A percentile compares a stretch with the other conserved stretches of the same genome.
Conservation (phyloP, 2,888 invertebrate genomes). For the Melanargia galathea region DNA sequence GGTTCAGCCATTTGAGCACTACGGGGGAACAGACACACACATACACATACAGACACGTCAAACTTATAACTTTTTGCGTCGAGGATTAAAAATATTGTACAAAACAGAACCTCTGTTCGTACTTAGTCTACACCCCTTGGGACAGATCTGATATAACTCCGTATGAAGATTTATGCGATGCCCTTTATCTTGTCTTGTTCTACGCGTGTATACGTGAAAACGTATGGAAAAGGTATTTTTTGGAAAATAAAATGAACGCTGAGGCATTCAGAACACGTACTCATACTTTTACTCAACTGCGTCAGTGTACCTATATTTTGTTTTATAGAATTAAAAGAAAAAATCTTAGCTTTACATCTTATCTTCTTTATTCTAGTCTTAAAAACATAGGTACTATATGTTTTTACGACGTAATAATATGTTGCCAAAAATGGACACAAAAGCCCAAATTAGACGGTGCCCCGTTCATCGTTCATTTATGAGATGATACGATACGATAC, state of each 20-base stretch:
- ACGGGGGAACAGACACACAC: too few species aligned
- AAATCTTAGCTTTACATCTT: background rate
- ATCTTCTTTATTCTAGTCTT: too few species aligned
- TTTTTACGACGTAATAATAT: too few species aligned
- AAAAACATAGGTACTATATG: too few species aligned
- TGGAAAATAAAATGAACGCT: slow-evolving; percentile 5
- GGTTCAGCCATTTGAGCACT: too few species aligned
- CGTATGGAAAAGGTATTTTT: slow-evolving; percentile 22
- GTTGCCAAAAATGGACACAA: too few species aligned
- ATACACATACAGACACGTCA: too few species aligned
- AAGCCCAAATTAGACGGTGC: too few species aligned
- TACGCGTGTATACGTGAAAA: slow-evolving; percentile 23
- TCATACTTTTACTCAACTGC: background rate
- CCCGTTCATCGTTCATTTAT: too few species aligned
- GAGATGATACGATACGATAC: too few species aligned
- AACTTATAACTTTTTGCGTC: too few species aligned
- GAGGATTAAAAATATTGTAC: too few species aligned
- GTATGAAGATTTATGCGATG: slow-evolving; percentile 42
- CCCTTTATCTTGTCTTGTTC: slow-evolving; percentile 40
- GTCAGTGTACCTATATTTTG: background rate
- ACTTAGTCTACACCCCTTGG: slow-evolving; percentile 33
- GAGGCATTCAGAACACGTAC: slow-evolving; percentile 13
- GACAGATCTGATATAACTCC: slow-evolving; percentile 40
- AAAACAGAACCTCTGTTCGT: slow-evolving; percentile 19
- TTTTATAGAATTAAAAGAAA: background rate